Base-by-base conservation (phyloP, 2,797 vertebrate species). In the Australoheros facetus region DNA sequence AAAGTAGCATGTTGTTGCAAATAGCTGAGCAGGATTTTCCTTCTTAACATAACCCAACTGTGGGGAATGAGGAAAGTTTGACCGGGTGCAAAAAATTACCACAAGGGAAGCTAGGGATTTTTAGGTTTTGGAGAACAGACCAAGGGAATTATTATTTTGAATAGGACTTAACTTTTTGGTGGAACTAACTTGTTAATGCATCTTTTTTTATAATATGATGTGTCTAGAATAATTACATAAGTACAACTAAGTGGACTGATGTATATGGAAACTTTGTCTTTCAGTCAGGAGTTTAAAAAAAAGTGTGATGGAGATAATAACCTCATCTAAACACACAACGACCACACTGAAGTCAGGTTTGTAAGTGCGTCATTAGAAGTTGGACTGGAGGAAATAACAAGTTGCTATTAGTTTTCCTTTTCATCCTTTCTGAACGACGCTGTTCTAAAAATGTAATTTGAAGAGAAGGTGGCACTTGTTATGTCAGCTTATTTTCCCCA, bases 21-120 rank as follows among this genome's bases (percentile, higher is more conserved):
- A 89, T 64, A 76, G 79, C 58, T 82, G 80, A 91, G 86, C 77
- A 73, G 70, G 57, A 82, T 75, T 91, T 92, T 91, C 87, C 84
- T 64, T 81, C 57, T 19, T 37, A 57, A 69, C 70, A 77, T 70
- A 87, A 78, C 54, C 53, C 58, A 73, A 77, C 75, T 37, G 28
- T 32, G 23, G 70, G 71, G 28, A 23, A 57, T 30, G 56, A 79
- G 75, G 71, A 86, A 82, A 70, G 77, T 86, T 26, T 86, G 57
- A 71, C 26, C 0, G 1, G 19, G 48, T 70, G 55, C 54, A 82
- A 56, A 82, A 56, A 84, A 17, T 79, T 54, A 69, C 28, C 32
- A 51, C 45, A 39, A 16, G 17, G 54, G 12, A 62, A 77, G 56
- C 0, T 21, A 19, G 54, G 12, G 19, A 32, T 4, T 66, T 2